Conservation (phyloP, 1,140 invertebrate species). For the Magallana gigas region DNA sequence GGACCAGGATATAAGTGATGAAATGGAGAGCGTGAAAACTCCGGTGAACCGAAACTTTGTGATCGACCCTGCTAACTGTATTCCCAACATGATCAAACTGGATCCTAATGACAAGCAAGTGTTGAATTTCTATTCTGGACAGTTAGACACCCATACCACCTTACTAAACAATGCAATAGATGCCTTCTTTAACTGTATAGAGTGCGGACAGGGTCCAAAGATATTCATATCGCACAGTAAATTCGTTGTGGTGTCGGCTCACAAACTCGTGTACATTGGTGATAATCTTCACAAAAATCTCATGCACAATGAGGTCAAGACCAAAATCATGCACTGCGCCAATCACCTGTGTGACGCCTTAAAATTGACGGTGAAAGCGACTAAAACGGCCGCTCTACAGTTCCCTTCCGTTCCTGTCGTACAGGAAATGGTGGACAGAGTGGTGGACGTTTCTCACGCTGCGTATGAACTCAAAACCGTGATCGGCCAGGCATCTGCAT, state of each 20-base stretch:
- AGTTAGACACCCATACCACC: conserved; percentile 89
- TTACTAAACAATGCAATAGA: conserved; percentile 93
- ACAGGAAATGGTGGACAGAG: conserved; percentile 95
- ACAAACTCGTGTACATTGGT: conserved; percentile 94
- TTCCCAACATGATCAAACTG: conserved; percentile 57
- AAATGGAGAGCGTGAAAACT: conserved; percentile 59
- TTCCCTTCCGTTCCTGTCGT: conserved; percentile 94
- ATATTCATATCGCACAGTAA: conserved; percentile 95
- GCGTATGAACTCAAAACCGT: conserved; percentile 87
- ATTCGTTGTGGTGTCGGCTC: conserved; percentile 94
- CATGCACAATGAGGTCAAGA: conserved; percentile 85
- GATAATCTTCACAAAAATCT: conserved; percentile 90
- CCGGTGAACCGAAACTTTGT: conserved; percentile 64
- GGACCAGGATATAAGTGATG: conserved; percentile 19
- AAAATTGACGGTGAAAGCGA: conserved; percentile 90
- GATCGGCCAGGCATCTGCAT: conserved; percentile 78
- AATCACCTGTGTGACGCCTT: conserved; percentile 91
- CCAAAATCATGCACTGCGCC: conserved; percentile 87
- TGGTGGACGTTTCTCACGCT: conserved; percentile 89
- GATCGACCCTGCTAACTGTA: conserved; percentile 51
- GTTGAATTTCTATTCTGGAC: conserved; percentile 90
- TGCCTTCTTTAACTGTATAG: conserved; percentile 93
- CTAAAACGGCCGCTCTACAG: conserved; percentile 92
- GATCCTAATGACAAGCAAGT: conserved; percentile 88
- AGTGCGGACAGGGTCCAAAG: conserved; percentile 95